Conservation (phyloP, 2,888 invertebrate species). For the Keiferia lycopersicella region DNA sequence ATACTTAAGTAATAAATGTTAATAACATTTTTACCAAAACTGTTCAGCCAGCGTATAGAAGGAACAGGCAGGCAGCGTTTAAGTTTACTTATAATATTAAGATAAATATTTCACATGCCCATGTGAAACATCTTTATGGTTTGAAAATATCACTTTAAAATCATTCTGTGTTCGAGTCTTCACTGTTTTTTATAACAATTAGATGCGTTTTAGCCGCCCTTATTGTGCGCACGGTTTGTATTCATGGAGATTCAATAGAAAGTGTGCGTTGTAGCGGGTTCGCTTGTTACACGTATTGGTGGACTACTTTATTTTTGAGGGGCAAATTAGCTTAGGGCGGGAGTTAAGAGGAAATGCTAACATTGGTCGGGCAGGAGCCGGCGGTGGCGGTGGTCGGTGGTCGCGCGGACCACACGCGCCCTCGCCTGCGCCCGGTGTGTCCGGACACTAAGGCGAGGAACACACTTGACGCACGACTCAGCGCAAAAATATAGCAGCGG, state of each 20-base stretch:
- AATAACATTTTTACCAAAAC: slow-evolving; percentile 31
- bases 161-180: slow-evolving; percentile 67
- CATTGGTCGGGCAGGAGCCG: slow-evolving; percentile 36
- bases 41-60: slow-evolving; percentile 31
- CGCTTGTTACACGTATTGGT: slow-evolving; percentile 71
- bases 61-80: slow-evolving; percentile 44
- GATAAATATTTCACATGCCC: slow-evolving; percentile 79
- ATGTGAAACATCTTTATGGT: slow-evolving; percentile 80
- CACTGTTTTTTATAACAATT: slow-evolving; percentile 78
- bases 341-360: slow-evolving; percentile 66
- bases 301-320: slow-evolving; percentile 74
- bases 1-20: neutral
- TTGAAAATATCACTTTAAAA: slow-evolving; percentile 79
- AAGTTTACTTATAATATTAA: slow-evolving; percentile 81
- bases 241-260: slow-evolving; percentile 64
- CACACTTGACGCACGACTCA: too few relatives aligned
- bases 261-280: slow-evolving; percentile 58
- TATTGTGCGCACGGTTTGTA: slow-evolving; percentile 64
- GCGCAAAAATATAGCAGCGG: too few relatives aligned
- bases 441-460: neutral
- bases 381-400: slow-evolving; percentile 38
- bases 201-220: slow-evolving; percentile 73
- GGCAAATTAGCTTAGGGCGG: slow-evolving; percentile 51
- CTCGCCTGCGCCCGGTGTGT: neutral
- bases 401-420: neutral